Conservation (phyloP, 2,113 vertebrate genomes). For the sheep (Ovis aries) region ARS-UI_Ramb_v3.0 NC_056054.1:104651001-104651500, state of each 20-base stretch:
- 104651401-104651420: neutral
- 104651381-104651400: neutral
- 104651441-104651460: neutral
- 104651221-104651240: neutral
- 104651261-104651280: too few species aligned
- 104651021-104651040: neutral
- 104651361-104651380: neutral
- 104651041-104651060: neutral
- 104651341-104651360: neutral
- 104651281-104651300: neutral
- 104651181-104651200: neutral
- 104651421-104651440: neutral
- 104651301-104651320: neutral
- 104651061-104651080: neutral
- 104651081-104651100: neutral
- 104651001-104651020: neutral
- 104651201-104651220: neutral
- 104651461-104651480: neutral
- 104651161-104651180: neutral
- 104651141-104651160: too few species aligned
- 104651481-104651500: neutral
- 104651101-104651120: neutral
- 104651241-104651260: neutral
- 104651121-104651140: neutral
- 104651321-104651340: too few species aligned